These are phyloP conservation scores for Nomada ferruginata DNA, from an alignment of 2,888 invertebrate species.

Conservation along the genomic window DNA sequence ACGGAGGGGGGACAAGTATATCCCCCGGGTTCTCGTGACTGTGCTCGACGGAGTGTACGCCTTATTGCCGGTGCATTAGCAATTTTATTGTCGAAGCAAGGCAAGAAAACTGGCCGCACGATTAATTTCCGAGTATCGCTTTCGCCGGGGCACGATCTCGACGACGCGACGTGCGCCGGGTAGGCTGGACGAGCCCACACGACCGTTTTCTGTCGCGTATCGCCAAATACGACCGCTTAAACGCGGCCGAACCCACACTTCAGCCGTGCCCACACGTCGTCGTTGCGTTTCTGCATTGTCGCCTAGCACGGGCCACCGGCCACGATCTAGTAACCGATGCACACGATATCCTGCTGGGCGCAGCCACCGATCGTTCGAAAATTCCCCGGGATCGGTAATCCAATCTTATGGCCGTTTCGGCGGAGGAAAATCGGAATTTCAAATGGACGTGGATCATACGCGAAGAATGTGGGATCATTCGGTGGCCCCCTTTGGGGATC, in stretches of 20 bases:
- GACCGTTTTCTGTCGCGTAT: slow-evolving; percentile 68
- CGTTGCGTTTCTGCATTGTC: slow-evolving; percentile 66
- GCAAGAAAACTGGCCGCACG: slow-evolving; percentile 24
- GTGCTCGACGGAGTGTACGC: neutral
- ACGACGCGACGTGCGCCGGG: slow-evolving; percentile 23
- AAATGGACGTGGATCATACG: neutral
- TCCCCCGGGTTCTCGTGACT: too few species aligned
- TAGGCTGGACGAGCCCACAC: slow-evolving; percentile 69
- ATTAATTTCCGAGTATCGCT: slow-evolving; percentile 59
- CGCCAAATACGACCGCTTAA: slow-evolving; percentile 80
- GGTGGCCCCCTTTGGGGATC: neutral
- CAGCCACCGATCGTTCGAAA: slow-evolving; percentile 13
- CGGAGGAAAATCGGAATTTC: neutral
- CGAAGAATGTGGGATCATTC: slow-evolving; percentile 6
- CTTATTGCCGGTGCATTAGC: slow-evolving; percentile 49
- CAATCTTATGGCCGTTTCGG: neutral
- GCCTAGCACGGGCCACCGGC: slow-evolving; percentile 58
- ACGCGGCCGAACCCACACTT: slow-evolving; percentile 78
- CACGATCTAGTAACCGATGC: slow-evolving; percentile 51
- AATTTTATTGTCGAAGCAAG: slow-evolving; percentile 43
- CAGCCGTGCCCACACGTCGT: slow-evolving; percentile 77
- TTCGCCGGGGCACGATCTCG: slow-evolving; percentile 48
- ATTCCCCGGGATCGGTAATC: slow-evolving; percentile 18
- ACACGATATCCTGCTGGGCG: slow-evolving; percentile 22
- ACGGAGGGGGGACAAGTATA: too few species aligned